Evolutionary conservation across 2,797 vertebrate genomes (phyloP).

Genomic region (Pangasius macronema): DNA sequence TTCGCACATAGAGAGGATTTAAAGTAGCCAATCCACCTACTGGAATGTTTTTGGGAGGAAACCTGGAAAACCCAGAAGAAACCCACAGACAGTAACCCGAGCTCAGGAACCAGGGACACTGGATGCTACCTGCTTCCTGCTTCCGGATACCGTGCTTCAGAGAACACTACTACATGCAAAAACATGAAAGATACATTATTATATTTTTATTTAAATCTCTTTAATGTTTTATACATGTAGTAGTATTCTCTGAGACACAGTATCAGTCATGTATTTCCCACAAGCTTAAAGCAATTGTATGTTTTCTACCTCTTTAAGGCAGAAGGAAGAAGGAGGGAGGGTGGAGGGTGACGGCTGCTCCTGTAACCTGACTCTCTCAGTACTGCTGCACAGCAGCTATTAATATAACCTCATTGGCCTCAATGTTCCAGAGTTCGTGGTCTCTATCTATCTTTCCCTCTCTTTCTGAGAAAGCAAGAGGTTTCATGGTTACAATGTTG

Average conservation of each 20-base stretch:
- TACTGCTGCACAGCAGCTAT: constrained; percentile 53
- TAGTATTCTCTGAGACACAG: too few relatives aligned
- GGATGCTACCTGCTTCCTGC: not conserved
- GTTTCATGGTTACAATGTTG: constrained; percentile 31
- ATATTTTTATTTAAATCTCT: not conserved
- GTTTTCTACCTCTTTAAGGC: constrained; percentile 23
- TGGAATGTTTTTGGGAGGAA: not conserved
- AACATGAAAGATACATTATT: too few relatives aligned
- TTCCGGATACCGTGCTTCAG: too few relatives aligned
- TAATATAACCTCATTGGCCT: constrained; percentile 48
- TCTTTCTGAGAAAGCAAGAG: constrained; percentile 41
- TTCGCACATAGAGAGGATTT: not conserved
- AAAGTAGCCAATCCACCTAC: not conserved
- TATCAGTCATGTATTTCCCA: too few relatives aligned
- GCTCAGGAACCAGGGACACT: not conserved
- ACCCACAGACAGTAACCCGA: not conserved
- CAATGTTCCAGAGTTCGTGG: constrained; percentile 44
- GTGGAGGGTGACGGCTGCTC: constrained; percentile 27
- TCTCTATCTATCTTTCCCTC: constrained; percentile 37
- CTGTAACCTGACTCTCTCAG: constrained; percentile 38
- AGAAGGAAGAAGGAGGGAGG: constrained; percentile 28
- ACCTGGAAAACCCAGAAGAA: not conserved
- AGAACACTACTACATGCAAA: too few relatives aligned
- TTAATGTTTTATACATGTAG: not conserved
- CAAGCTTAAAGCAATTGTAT: not conserved